Evolutionary conservation across 53 echinoderm and acorn worm genomes (phyloP).

Genomic region (Luidia sarsii): DNA sequence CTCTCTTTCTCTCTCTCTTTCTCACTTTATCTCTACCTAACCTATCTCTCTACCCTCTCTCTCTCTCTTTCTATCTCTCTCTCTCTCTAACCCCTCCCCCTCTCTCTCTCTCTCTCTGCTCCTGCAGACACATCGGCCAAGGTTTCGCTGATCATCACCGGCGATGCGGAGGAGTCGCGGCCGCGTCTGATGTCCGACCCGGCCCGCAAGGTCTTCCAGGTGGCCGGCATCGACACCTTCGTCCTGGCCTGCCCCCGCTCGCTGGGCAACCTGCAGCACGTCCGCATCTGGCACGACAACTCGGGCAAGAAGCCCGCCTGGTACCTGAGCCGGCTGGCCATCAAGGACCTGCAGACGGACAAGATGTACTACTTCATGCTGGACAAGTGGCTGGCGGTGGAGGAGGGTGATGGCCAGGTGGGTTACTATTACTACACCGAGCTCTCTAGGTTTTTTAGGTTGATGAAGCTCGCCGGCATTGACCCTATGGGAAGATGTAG

Average conservation of each 20-base stretch:
- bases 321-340: conserved; percentile 73
- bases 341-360: conserved; percentile 72
- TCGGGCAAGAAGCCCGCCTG: conserved; percentile 67
- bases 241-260: conserved; percentile 71
- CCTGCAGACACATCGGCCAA: conserved; percentile 67
- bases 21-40: too few relatives aligned
- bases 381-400: conserved; percentile 83
- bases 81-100: too few relatives aligned
- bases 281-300: conserved; percentile 90
- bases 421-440: not conserved
- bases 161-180: conserved; percentile 73
- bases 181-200: conserved; percentile 71
- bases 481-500: too few relatives aligned
- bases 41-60: too few relatives aligned
- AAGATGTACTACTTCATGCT: conserved; percentile 89
- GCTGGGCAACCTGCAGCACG: conserved; percentile 74
- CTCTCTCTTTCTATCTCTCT: too few relatives aligned
- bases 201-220: conserved; percentile 68
- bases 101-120: not conserved
- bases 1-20: too few relatives aligned
- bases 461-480: too few relatives aligned
- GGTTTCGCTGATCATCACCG: conserved; percentile 75
- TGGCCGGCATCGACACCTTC: conserved; percentile 79
- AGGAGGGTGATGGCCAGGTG: conserved; percentile 83
- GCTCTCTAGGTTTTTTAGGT: not conserved